Base-by-base conservation (phyloP, 2,888 invertebrate species). In the Drosophila diplacantha region DNA sequence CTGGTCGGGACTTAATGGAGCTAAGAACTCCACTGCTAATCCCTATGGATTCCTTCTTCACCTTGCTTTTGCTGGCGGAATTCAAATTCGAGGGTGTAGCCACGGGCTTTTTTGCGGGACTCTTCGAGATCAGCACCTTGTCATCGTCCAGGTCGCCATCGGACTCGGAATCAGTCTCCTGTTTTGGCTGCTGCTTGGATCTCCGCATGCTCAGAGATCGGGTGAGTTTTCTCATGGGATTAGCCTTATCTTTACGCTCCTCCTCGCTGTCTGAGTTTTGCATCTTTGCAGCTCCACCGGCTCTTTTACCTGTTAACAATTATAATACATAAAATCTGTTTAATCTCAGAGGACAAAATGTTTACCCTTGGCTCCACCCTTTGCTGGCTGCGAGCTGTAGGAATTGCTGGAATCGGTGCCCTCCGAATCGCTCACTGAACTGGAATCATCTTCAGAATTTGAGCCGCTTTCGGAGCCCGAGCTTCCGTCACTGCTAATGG, bases 201-300 rank as follows among this genome's bases (percentile, higher is more conserved):
- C 92, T 92, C 2, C 93, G 89, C 6, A 93, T 92, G 47, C 92
- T 93, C 0, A 93, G 89, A 0, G 93, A 93, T 11, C 94, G 89
- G 0, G 94, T 94, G 24, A 92, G 86, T 80, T 94, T 94, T 20
- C 93, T 89, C 0, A 92, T 79, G 4, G 86, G 84, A 54, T 74
- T 79, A n/a, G 71, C 77, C 16, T 83, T 75, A 14, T 79, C 80
- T 29, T 72, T 82, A 29, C 72, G 82, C 60, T 79, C 81, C 44
- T 87, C 87, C 52, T 82, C 86, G 47, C 81, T 81, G 24, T 78
- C 75, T 0, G 74, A 69, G 8, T 58, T 59, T 16, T 59, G 58
- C 0, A 60, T n/a, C 12, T 59, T 59, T 0, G 44, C 2, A 1
- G 61, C 12, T 7, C 43, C 58, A 0, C 18, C 24, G 0, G 31